phyloP scores from a whole-genome alignment of 2,797 vertebrate species.

The Oreonectes daqikongensis region DNA sequence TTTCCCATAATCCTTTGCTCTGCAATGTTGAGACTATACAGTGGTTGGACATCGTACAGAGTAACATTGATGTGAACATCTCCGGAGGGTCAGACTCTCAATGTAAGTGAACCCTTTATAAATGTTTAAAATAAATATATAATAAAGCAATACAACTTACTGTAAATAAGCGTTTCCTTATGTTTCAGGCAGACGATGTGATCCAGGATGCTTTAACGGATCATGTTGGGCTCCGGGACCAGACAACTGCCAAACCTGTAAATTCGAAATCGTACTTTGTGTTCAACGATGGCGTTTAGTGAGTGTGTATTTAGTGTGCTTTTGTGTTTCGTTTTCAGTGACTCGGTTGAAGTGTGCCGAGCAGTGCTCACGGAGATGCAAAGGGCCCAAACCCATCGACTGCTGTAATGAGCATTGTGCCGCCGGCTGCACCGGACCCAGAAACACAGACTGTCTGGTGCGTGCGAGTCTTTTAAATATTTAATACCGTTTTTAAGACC shows the following conservation, averaged over 20 bases:
- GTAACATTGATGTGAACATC: constrained; percentile 55
- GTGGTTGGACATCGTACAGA: constrained; percentile 85
- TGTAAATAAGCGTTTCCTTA: neutral
- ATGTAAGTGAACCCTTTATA: constrained; percentile 71
- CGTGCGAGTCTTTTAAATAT: constrained; percentile 37
- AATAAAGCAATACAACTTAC: neutral
- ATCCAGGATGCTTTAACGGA: constrained; percentile 78
- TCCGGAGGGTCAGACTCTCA: neutral
- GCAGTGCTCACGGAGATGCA: constrained; percentile 88
- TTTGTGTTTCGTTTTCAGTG: constrained; percentile 69
- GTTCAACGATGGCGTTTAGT: neutral
- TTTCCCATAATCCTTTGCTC: constrained; percentile 81
- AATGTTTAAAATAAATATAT: no score
- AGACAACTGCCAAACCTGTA: constrained; percentile 89
- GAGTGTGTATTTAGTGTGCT: neutral
- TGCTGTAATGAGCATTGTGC: constrained; percentile 95
- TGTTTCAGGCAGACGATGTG: constrained; percentile 81
- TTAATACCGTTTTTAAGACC: no score
- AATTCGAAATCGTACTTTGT: constrained; percentile 54
- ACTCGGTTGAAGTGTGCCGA: constrained; percentile 87
- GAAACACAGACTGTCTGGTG: constrained; percentile 90
- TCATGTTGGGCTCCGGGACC: constrained; percentile 88
- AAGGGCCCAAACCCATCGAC: constrained; percentile 83
- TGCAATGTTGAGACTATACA: constrained; percentile 84
- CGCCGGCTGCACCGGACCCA: constrained; percentile 86